Evolutionary conservation across 1,140 invertebrate genomes (phyloP).

Genomic region (Nomia melanderi): DNA sequence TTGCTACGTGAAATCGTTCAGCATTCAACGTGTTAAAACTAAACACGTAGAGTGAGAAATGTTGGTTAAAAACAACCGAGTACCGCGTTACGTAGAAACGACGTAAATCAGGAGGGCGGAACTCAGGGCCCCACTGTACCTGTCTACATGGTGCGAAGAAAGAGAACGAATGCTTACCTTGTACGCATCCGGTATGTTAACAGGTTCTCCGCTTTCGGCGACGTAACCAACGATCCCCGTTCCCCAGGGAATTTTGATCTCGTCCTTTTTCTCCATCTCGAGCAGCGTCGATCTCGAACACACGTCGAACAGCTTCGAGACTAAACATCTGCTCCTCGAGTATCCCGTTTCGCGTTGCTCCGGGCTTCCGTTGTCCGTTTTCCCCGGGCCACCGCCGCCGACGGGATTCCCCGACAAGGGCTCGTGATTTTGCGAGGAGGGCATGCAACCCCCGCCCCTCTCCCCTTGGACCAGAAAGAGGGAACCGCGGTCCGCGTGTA

Average conservation of each 20-base stretch:
- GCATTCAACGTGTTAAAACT: too few relatives aligned
- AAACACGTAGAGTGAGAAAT: too few relatives aligned
- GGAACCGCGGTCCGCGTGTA: constrained; percentile 95
- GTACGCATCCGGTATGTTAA: constrained; percentile 98
- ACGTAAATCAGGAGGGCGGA: too few relatives aligned
- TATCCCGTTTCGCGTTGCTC: constrained; percentile 40
- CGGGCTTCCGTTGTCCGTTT: constrained; percentile 22
- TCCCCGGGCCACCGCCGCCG: constrained; percentile 1
- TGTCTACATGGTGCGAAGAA: not conserved
- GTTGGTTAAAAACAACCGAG: too few relatives aligned
- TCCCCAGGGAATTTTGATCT: constrained; percentile 95
- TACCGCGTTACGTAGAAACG: too few relatives aligned
- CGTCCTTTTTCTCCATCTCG: constrained; percentile 95
- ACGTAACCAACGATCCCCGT: constrained; percentile 96
- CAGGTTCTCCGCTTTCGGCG: constrained; percentile 93
- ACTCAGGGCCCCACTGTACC: too few relatives aligned
- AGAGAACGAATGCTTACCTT: constrained; percentile 84
- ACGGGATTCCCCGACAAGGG: constrained; percentile 26
- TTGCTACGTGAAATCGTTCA: too few relatives aligned
- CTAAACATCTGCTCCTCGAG: constrained; percentile 85
- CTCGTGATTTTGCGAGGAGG: constrained; percentile 66
- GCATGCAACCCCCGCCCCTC: constrained; percentile 75
- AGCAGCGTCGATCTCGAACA: constrained; percentile 93
- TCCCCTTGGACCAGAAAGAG: constrained; percentile 95
- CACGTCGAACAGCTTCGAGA: constrained; percentile 97